phyloP scores from a whole-genome alignment of 2,797 vertebrate species.

The Anguilla pacifica region DNA sequence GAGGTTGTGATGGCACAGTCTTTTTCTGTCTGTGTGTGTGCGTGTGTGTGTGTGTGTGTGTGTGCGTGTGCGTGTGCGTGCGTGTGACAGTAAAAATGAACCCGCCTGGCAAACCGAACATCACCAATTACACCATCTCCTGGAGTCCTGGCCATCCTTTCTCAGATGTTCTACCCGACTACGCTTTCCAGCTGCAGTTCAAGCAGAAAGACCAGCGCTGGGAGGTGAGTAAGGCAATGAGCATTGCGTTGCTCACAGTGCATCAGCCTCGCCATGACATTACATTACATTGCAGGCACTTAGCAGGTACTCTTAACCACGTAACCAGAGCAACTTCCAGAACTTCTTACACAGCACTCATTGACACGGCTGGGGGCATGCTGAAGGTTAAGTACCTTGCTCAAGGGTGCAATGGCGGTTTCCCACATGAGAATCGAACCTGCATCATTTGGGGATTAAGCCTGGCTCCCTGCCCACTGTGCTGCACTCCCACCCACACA shows the following conservation, averaged over 20 bases:
- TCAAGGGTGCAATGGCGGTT: no score
- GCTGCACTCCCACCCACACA: no score
- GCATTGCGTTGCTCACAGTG: not conserved
- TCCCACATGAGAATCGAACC: no score
- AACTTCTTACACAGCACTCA: no score
- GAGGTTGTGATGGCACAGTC: not conserved
- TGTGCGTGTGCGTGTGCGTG: not conserved
- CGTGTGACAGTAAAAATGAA: constrained; percentile 24
- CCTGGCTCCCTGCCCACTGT: not conserved
- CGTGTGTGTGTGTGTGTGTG: not conserved
- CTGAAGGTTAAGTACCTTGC: no score
- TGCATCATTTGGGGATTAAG: not conserved
- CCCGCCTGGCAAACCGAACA: not conserved
- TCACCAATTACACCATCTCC: constrained; percentile 20
- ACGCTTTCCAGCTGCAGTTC: constrained; percentile 21
- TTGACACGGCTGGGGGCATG: no score
- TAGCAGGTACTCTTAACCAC: no score
- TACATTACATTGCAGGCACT: no score
- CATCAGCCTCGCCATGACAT: not conserved
- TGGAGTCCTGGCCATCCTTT: constrained; percentile 22
- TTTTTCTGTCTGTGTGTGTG: not conserved
- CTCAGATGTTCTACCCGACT: not conserved
- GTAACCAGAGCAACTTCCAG: no score
- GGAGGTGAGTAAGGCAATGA: constrained; percentile 11
- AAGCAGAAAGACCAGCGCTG: not conserved